Evolutionary conservation across 2,113 vertebrate genomes (phyloP).

Genomic region (Cebidichthys violaceus): DNA sequence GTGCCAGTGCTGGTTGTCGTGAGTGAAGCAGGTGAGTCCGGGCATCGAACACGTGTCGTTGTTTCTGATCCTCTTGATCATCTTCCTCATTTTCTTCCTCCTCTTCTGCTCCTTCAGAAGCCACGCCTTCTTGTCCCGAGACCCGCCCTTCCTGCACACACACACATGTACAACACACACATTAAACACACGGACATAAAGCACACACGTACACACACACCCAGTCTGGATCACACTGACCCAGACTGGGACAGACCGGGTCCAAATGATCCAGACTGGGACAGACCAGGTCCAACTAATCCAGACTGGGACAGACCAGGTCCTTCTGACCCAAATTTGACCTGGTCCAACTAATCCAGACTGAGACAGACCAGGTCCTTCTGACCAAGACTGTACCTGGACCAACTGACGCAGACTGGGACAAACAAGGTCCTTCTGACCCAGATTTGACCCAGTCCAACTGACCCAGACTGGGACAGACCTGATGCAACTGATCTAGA

Average conservation of each 20-base stretch:
- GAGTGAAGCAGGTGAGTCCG: slow-evolving; percentile 96
- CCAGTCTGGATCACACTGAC: background rate
- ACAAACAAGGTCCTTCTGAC: too few relatives aligned
- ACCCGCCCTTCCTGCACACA: slow-evolving; percentile 84
- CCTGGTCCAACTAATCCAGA: background rate
- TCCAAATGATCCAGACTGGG: background rate
- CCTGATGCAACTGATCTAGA: background rate
- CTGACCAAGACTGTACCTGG: background rate
- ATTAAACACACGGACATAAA: background rate
- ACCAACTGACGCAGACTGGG: too few relatives aligned
- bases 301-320: background rate
- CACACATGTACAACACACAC: slow-evolving; percentile 16
- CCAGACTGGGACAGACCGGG: background rate
- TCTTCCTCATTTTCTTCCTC: slow-evolving; percentile 95
- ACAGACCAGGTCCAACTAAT: background rate
- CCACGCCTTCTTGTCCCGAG: slow-evolving; percentile 91
- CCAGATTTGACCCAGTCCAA: too few relatives aligned
- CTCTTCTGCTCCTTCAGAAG: slow-evolving; percentile 92
- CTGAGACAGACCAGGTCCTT: background rate
- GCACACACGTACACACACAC: slow-evolving; percentile 7
- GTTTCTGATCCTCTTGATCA: slow-evolving; percentile 93
- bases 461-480: too few relatives aligned
- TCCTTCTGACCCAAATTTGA: background rate
- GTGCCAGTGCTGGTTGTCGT: slow-evolving; percentile 98
- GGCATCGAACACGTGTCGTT: slow-evolving; percentile 84